Evolutionary conservation across 2,888 invertebrate species (phyloP), one percentile per base, ranked within the genome.

Genomic region (Eumerus sabulonum): DNA sequence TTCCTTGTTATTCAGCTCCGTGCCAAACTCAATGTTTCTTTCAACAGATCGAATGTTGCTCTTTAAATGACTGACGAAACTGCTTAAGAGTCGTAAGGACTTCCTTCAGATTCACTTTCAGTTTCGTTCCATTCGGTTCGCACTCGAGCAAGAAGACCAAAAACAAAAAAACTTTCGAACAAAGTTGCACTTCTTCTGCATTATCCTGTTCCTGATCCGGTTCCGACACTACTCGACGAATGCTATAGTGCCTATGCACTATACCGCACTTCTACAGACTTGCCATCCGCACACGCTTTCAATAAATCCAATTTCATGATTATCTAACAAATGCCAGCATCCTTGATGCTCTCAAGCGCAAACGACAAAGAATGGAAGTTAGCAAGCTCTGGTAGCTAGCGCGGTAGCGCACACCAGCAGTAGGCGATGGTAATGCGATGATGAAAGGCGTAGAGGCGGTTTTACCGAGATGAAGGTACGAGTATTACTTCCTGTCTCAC

Each of bases 261-360:
- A 35, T 48, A 18, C 50, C 66, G 66, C 51, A 66, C 51, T 60
- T 4, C 27, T 27, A 27, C 27, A 27, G 27, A 27, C 27, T 67
- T 77, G 77, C 67, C 73, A 77, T 59, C 63, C 62, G 66, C 77
- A 77, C 77, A 77, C 67, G 67, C 77, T 77, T 77, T 73, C 77
- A 63, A 77, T 77, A 77, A 77, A 77, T 77, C 67, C 62, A 73
- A 77, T 73, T 77, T 73, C 67, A 59, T 68, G 77, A 77, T 77
- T 73, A 73, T 77, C 77, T 77, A 73, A 77, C 77, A 62, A 77
- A 73, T 36, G 73, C 77, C 67, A 53, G 77, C 67, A 68, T 73
- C 77, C 67, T 57, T 48, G 67, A 68, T 63, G 77, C 73, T 77
- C 57, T 77, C 63, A 59, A 77, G 77, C 67, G 67, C 77, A 53